Evolutionary conservation across 2,888 invertebrate species (phyloP), one percentile per base, ranked within the genome.

Genomic region (Diogma glabrata): DNA sequence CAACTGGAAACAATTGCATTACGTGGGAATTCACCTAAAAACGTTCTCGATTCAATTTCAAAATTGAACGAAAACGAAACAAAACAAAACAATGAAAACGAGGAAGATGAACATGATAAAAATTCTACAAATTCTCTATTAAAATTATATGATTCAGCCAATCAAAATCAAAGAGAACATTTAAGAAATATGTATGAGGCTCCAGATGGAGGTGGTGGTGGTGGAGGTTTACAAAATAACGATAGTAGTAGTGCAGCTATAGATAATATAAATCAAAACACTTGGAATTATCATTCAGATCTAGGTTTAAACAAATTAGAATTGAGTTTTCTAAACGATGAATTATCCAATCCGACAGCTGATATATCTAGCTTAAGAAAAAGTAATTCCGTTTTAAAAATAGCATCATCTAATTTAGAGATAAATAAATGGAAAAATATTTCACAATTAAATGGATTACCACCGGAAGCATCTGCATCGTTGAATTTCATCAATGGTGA

Each of bases 241-340:
- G 30, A 47, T 30, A 30, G 17, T 14, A 17, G 47, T 36, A 22
- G 33, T 36, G 22, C 20, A 33, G 22, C 30, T 20, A 33, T 24
- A 16, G 30, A 50, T 50, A 36, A 50, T 36, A 33, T 40, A 43
- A 38, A 19, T 46, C 43, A 33, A 26, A 38, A 20, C n/a, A 49
- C 53, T 36, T 55, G 51, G 53, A 55, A 53, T 49, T 54, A 50
- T 52, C 55, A 56, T 52, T 57, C 57, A 7, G 57, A 57, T 50
- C 53, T 57, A 52, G 55, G 55, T 45, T 54, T 57, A 54, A 57
- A 57, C 55, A 56, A 55, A 54, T 56, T 57, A 52, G 57, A 57
- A 52, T 51, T 57, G 43, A 55, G 56, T 53, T 56, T 56, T 53
- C 53, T 57, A 51, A 55, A 56, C 45, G 55, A 57, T 49, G 57